Conservation (phyloP, 2,797 vertebrate genomes). For the Mareca penelope region DNA sequence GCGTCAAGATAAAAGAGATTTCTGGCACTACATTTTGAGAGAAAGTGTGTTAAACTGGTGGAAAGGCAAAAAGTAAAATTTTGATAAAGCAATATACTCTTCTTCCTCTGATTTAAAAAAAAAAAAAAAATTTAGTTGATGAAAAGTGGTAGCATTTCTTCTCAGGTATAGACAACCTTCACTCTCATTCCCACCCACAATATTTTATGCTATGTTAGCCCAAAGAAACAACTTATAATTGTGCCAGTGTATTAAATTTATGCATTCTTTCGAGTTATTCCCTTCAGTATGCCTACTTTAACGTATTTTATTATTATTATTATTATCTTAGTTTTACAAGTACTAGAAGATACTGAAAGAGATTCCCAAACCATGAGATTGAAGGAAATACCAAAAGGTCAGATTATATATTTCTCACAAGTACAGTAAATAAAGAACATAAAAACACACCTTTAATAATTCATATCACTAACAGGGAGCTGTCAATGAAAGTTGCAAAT, state of each 20-base stretch:
- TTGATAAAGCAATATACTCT: background rate
- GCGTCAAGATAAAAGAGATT: background rate
- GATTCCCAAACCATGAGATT: background rate
- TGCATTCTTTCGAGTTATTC: constrained; percentile 45
- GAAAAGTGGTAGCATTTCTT: background rate
- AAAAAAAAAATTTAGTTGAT: background rate
- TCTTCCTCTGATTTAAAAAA: background rate
- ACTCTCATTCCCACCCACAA: background rate
- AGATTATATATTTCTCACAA: constrained; percentile 17
- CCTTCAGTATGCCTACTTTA: background rate
- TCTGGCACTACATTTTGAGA: background rate
- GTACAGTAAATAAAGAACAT: background rate
- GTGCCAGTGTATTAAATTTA: constrained; percentile 61
- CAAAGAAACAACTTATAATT: constrained; percentile 62
- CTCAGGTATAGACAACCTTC: background rate
- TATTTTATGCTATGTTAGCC: constrained; percentile 30
- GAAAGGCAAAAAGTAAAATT: background rate
- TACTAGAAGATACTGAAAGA: constrained; percentile 18
- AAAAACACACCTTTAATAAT: background rate
- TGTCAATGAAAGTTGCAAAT: background rate
- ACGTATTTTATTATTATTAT: background rate
- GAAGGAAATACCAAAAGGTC: constrained; percentile 40
- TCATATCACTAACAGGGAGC: background rate
- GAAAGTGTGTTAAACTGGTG: background rate
- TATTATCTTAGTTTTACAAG: background rate